A percentile compares a stretch with the other conserved stretches of the same genome.
Conservation (phyloP, 92 coral and sea anemone genomes). For the Porites evermanni region DNA sequence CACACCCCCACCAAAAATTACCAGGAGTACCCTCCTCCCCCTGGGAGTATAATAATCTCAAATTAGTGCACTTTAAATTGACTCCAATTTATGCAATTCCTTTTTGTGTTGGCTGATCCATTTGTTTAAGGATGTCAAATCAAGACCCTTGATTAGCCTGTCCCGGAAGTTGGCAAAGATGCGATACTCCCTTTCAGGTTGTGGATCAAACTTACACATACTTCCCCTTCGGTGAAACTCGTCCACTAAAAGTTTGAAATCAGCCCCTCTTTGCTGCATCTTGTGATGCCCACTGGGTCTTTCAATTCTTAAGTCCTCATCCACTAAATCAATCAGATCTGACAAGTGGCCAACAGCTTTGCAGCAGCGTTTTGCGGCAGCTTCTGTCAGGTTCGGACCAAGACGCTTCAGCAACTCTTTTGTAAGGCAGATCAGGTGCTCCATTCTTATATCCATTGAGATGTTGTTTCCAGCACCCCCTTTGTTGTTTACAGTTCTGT, state of each 20-base stretch:
- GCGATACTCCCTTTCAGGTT: constrained; percentile 16
- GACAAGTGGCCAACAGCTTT: constrained; percentile 43
- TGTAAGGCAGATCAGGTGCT: neutral
- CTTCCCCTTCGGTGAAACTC: constrained; percentile 31
- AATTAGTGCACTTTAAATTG: neutral
- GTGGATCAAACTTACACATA: constrained; percentile 5
- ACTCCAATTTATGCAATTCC: constrained; percentile 31
- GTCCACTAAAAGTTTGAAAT: constrained; percentile 13
- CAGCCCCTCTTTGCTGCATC: neutral
- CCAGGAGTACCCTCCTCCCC: too few species aligned
- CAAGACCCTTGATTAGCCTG: constrained; percentile 14
- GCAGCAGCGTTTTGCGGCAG: too few species aligned
- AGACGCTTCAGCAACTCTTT: constrained; percentile 65
- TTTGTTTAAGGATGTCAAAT: constrained; percentile 11
- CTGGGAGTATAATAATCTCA: too few species aligned
- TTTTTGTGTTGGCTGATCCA: constrained; percentile 38
- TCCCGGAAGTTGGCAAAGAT: constrained; percentile 15
- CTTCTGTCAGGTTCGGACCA: constrained; percentile 62
- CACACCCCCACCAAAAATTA: too few species aligned
- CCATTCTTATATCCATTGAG: too few species aligned
- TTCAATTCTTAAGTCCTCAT: constrained; percentile 24
- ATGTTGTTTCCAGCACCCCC: too few species aligned
- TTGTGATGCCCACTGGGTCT: constrained; percentile 59
- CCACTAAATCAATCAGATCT: constrained; percentile 17
- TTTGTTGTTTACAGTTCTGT: too few species aligned